Base-by-base conservation (phyloP, 2,797 vertebrate species). In the Acanthiza pusilla region DNA sequence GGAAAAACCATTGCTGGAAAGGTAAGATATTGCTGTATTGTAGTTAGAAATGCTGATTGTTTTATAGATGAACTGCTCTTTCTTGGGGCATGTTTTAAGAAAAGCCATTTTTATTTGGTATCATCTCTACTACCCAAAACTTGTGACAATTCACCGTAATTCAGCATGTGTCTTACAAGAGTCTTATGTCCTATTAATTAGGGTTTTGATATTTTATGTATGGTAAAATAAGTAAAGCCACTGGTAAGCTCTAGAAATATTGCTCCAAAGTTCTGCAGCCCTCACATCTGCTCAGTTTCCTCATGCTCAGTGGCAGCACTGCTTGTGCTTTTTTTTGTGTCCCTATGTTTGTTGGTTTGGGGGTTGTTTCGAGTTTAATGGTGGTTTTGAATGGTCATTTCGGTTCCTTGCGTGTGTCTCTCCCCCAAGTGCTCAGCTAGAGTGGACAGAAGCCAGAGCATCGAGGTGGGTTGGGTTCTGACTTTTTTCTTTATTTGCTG, bases 221-320 rank as follows among this genome's bases (percentile, higher is more conserved):
- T 13, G 6, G 3, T 43, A 18, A 21, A 1, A 5, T 18, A 36
- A 10, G 11, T 22, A 66, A 53, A 19, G 4, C 6, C 8, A 30
- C 9, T 16, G 18, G 3, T 47, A 45, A 53, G 16, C 26, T 89
- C 6, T 58, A 40, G 11, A 68, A 75, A 7, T 8, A 8, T 5
- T 65, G 17, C 1, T 68, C 5, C 12, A 3, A 1, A 2, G 29
- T 25, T 29, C 42, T 38, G 29, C 7, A n/a, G 65, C 53, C 5
- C 7, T 71, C 8, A 11, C 5, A 14, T 5, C 7, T 13, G 12
- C 25, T 48, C 4, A 2, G 13, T 16, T 55, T 15, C 7, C 19
- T 51, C 6, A 2, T 0, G 2, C 11, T 1, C 4, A 2, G 20
- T 9, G 19, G 11, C 29, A 30, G 32, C 1, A 0, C 1, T 16